phyloP scores from a whole-genome alignment of 2,113 vertebrate genomes.

The Lepus europaeus region DNA sequence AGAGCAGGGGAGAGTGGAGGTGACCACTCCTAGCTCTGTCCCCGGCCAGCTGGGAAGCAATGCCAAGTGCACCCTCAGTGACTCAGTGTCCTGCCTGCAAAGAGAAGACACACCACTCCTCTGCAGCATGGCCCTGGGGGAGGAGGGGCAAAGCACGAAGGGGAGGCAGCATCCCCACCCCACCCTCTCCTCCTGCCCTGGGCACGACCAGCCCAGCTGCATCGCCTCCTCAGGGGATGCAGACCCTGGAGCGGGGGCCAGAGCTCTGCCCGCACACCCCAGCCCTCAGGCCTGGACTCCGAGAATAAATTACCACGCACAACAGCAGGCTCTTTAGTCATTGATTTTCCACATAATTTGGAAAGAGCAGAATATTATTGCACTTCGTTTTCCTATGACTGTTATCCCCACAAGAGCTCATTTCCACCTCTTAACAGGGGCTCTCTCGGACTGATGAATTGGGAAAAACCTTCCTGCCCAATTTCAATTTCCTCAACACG shows the following conservation, averaged over 20 bases:
- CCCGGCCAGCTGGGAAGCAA: background rate
- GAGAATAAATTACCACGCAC: background rate
- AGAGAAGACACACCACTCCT: background rate
- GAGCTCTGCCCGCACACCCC: background rate
- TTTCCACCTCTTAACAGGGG: constrained; percentile 74
- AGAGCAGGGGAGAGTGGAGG: background rate
- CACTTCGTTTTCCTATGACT: constrained; percentile 67
- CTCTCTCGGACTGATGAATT: constrained; percentile 72
- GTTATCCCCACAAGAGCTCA: constrained; percentile 75
- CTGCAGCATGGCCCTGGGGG: background rate
- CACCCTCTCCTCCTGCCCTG: background rate
- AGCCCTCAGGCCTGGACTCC: background rate
- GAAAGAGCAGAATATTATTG: constrained; percentile 68
- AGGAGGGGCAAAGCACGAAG: background rate
- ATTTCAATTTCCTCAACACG: constrained; percentile 73
- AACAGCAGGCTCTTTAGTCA: constrained; percentile 38
- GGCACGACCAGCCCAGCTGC: background rate
- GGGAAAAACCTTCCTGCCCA: constrained; percentile 71
- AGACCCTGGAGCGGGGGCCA: background rate
- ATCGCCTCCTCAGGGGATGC: too few species aligned
- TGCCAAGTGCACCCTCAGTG: background rate
- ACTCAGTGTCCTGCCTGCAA: background rate
- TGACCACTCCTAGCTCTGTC: background rate
- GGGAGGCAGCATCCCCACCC: background rate
- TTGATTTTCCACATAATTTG: constrained; percentile 72